Conservation (phyloP, 2,797 vertebrate species). For the Pipistrellus pipistrellus region DNA sequence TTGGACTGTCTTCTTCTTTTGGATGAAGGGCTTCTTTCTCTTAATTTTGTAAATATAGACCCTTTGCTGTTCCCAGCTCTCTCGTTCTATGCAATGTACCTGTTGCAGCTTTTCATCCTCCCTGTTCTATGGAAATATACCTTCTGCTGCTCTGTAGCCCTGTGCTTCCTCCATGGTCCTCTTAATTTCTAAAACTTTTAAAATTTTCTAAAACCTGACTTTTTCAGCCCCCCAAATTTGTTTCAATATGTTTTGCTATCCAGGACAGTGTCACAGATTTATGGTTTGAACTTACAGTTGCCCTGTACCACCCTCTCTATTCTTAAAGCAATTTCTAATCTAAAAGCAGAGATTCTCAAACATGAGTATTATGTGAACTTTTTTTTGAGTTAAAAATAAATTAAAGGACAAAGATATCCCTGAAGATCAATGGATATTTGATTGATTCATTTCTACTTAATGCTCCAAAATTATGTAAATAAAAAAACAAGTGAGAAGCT, state of each 20-base stretch:
- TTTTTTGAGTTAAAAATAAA: neutral
- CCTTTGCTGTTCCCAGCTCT: too few species aligned
- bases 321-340: neutral
- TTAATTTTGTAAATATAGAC: too few species aligned
- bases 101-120: too few species aligned
- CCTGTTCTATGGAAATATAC: too few species aligned
- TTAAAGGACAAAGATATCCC: neutral
- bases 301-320: accelerated
- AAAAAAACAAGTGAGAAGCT: neutral
- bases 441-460: neutral
- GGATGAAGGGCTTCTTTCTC: too few species aligned
- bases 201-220: too few species aligned
- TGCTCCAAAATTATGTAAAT: neutral
- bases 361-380: neutral
- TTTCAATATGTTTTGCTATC: neutral
- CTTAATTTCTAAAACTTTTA: too few species aligned
- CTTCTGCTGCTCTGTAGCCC: too few species aligned
- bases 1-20: too few species aligned
- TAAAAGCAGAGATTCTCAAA: neutral
- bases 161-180: too few species aligned
- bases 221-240: too few species aligned
- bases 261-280: neutral
- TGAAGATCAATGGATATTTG: neutral
- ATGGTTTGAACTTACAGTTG: neutral
- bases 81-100: too few species aligned